Evolutionary conservation across 1,140 invertebrate genomes (phyloP).

Genomic region (Varroa destructor): DNA sequence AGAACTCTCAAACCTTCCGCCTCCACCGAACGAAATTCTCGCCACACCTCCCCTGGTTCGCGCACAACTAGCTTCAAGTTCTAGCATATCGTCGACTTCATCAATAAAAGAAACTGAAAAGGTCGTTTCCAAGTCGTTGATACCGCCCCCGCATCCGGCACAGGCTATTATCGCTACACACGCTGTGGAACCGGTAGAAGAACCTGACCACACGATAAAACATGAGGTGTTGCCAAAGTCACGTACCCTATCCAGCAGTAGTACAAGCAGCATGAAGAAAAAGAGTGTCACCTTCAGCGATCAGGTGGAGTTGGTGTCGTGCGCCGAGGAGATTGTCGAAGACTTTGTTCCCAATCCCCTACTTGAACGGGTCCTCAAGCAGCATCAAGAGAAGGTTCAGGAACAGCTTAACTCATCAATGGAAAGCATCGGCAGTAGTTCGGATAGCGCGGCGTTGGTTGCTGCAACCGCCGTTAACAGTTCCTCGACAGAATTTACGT

Average conservation of each 20-base stretch:
- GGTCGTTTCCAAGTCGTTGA: not conserved
- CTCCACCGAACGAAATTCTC: slow-evolving; percentile 22
- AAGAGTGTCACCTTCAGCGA: slow-evolving; percentile 87
- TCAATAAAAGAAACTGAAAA: slow-evolving; percentile 24
- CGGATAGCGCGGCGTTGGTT: slow-evolving; percentile 24
- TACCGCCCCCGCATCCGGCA: not conserved
- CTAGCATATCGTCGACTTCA: slow-evolving; percentile 7
- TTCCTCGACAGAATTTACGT: slow-evolving; percentile 42
- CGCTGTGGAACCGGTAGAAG: not conserved
- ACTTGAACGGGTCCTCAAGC: slow-evolving; percentile 65
- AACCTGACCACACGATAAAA: slow-evolving; percentile 21
- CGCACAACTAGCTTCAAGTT: slow-evolving; percentile 1
- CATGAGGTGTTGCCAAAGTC: not conserved
- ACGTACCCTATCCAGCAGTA: slow-evolving; percentile 30
- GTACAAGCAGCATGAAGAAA: slow-evolving; percentile 44
- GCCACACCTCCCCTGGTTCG: slow-evolving; percentile 15
- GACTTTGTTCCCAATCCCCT: slow-evolving; percentile 81
- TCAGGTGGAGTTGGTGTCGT: slow-evolving; percentile 75
- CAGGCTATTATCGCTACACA: slow-evolving; percentile 1
- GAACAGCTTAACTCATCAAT: not conserved
- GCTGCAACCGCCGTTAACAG: slow-evolving; percentile 7
- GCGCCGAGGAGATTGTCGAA: slow-evolving; percentile 68
- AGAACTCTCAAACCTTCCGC: slow-evolving; percentile 22
- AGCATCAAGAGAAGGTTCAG: slow-evolving; percentile 48
- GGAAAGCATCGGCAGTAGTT: not conserved